These are phyloP conservation scores for Hydropotes inermis DNA, from an alignment of 2,113 vertebrate species.

Conservation along the genomic window DNA sequence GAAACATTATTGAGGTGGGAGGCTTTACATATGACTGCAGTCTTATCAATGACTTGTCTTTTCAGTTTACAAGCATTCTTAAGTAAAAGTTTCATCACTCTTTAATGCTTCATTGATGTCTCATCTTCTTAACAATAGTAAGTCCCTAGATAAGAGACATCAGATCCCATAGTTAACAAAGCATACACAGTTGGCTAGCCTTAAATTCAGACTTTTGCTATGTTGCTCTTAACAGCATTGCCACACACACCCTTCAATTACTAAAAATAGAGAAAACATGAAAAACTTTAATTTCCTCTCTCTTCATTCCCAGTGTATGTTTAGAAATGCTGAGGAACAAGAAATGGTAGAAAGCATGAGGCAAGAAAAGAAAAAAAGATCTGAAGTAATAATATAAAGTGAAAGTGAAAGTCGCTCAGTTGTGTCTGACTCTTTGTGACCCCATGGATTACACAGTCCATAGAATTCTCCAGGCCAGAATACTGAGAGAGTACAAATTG, in stretches of 20 bases:
- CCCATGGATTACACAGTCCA: neutral
- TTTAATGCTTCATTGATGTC: neutral
- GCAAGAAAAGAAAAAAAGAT: neutral
- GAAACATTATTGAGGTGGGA: neutral
- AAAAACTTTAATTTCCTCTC: conserved; percentile 6
- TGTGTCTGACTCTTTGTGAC: neutral
- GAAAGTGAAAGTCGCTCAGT: neutral
- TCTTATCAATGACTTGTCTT: neutral
- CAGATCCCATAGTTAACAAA: neutral
- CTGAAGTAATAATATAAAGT: neutral
- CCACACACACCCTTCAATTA: neutral
- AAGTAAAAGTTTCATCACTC: neutral
- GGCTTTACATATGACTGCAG: neutral
- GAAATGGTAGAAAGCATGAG: neutral
- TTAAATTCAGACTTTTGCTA: neutral
- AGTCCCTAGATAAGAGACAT: neutral
- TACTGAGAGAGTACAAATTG: neutral
- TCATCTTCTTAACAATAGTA: neutral
- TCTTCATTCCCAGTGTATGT: neutral
- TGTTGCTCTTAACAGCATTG: neutral
- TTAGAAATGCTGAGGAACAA: neutral
- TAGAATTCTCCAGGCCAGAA: neutral
- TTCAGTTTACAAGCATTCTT: neutral
- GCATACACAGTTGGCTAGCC: neutral
- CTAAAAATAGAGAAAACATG: neutral